Base-by-base conservation (phyloP, 2,888 invertebrate genomes). In the Chrysopilus asiliformis region DNA sequence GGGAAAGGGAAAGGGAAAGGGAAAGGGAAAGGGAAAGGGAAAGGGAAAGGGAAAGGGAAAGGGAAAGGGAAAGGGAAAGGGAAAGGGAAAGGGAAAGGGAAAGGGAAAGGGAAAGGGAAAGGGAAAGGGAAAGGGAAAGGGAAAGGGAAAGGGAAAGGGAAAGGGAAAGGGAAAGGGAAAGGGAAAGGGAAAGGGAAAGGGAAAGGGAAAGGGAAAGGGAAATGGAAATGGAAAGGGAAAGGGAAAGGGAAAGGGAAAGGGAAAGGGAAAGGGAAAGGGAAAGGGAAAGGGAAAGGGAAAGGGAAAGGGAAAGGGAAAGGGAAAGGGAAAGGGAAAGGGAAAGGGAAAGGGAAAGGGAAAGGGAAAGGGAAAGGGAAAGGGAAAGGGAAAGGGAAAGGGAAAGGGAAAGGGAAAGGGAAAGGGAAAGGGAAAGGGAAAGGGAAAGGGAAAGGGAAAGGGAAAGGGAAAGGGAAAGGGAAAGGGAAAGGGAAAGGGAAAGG, bases 11-110 rank as follows among this genome's bases (percentile, higher is more conserved):
- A 10, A 22, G 10, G 22, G 10, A 22, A 10, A 22, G 22, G 22
- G 10, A 22, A 8, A 22, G 10, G 22, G 24, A 27, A 24, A 27
- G 13, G 35, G 20, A 28, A 18, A 36, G 30, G 31, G 30, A 30
- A 25, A 24, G 20, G 28, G 14, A 16, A 20, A 32, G 12, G 20
- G 22, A 13, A 20, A 33, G n/a, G 14, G 16, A 24, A 26, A 19
- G 15, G 17, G 8, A 28, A 28, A 10, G 19, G 27, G 17, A 31
- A 26, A 34, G 27, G 19, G 32, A 10, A 10, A 22, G 10, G 22
- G 10, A 22, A 10, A 22, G 22, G 22, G 10, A 22, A 10, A 22
- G 10, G 22, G 10, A 10, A 10, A 22, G 10, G 7, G 10, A 22
- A 22, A 22, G 10, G 22, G 10, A 10, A 10, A 22, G 10, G 22